A percentile compares a stretch with the other conserved stretches of the same genome.
Evolutionary conservation across 1,140 invertebrate genomes (phyloP).

Genomic region (Trichomalopsis sarcophagae): DNA sequence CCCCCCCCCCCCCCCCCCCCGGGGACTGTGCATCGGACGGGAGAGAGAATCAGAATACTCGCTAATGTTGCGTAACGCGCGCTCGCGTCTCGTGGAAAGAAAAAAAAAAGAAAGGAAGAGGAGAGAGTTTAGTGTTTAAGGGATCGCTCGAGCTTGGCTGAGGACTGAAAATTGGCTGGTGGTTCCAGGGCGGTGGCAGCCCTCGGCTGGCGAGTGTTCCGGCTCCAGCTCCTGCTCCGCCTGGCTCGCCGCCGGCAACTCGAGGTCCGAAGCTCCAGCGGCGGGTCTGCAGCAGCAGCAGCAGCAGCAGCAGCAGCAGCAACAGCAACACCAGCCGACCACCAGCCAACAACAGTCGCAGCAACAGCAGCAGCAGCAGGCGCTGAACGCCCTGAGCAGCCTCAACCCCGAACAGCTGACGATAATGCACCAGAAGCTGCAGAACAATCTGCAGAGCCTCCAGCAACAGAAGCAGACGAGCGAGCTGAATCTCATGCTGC

Average conservation of each 20-base stretch:
- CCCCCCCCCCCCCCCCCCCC: neutral
- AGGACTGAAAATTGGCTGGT: slow-evolving; percentile 73
- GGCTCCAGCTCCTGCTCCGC: slow-evolving; percentile 59
- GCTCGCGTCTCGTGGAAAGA: neutral
- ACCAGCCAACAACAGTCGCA: slow-evolving; percentile 62
- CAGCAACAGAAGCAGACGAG: slow-evolving; percentile 62
- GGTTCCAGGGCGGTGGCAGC: slow-evolving; percentile 76
- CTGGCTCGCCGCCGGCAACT: slow-evolving; percentile 56
- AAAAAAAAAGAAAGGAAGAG: slow-evolving; percentile 37
- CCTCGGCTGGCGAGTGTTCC: slow-evolving; percentile 73
- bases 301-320: slow-evolving; percentile 61
- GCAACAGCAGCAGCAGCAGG: slow-evolving; percentile 64
- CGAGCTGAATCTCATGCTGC: slow-evolving; percentile 68
- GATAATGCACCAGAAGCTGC: slow-evolving; percentile 63
- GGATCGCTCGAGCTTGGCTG: slow-evolving; percentile 72
- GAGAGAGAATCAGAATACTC: neutral
- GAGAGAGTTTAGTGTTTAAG: slow-evolving; percentile 72
- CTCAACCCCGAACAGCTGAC: slow-evolving; percentile 52
- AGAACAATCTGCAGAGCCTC: slow-evolving; percentile 55
- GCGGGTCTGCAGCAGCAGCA: slow-evolving; percentile 61
- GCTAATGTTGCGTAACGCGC: neutral
- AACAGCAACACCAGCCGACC: slow-evolving; percentile 62
- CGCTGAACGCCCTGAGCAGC: slow-evolving; percentile 53
- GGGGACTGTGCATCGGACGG: neutral
- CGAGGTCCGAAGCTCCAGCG: slow-evolving; percentile 3